Evolutionary conservation across 2,113 vertebrate species (phyloP).

Genomic region (Nanorana parkeri): DNA sequence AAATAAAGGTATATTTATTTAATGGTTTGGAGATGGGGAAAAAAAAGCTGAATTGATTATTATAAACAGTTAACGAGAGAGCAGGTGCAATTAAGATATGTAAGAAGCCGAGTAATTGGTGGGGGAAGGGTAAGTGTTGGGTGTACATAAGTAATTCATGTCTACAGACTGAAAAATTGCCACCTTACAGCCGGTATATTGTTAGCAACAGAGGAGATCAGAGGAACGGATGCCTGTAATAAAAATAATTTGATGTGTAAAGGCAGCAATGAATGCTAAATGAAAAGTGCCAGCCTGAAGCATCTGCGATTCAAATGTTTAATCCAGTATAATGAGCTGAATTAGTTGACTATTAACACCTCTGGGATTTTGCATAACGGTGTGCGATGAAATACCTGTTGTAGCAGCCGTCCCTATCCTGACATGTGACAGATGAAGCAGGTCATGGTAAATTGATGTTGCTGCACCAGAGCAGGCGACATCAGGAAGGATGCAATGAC

Average conservation of each 20-base stretch:
- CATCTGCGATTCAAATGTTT: constrained; percentile 30
- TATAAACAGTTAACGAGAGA: constrained; percentile 37
- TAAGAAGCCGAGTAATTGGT: not conserved
- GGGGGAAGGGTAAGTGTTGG: not conserved
- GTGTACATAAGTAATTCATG: constrained; percentile 6
- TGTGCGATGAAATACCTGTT: not conserved
- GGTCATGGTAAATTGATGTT: not conserved
- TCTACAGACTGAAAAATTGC: not conserved
- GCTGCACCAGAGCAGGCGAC: not conserved
- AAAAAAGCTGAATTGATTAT: constrained; percentile 3
- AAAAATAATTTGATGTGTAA: constrained; percentile 11
- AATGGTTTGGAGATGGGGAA: not conserved
- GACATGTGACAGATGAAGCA: constrained; percentile 21
- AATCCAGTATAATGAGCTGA: constrained; percentile 3
- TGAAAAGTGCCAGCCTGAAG: not conserved
- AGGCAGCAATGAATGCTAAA: not conserved
- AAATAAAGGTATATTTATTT: not conserved
- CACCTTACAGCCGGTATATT: not conserved
- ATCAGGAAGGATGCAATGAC: not conserved
- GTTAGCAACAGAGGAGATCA: not conserved
- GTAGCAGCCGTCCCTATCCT: not conserved
- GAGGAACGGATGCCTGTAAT: not conserved
- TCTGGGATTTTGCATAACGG: no score
- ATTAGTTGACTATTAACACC: not conserved
- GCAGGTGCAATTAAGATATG: constrained; percentile 39